Evolutionary conservation across 2,113 vertebrate species (phyloP).

Genomic region (Bucco capensis): DNA sequence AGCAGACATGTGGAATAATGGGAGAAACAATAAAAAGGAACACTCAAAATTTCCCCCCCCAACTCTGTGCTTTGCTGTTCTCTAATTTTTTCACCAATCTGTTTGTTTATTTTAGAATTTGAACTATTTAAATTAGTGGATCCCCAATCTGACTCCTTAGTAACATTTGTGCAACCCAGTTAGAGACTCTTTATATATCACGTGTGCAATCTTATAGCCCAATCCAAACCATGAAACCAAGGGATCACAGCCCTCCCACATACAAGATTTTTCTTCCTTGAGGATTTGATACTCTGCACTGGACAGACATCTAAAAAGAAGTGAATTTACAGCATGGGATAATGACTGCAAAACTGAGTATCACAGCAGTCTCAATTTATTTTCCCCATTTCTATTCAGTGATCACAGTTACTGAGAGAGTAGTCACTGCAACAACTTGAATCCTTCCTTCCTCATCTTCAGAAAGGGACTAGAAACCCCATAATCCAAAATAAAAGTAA

Average conservation of each 20-base stretch:
- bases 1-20: not conserved
- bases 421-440: not conserved
- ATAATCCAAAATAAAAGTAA: not conserved
- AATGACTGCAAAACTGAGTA: not conserved
- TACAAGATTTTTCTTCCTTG: not conserved
- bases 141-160: not conserved
- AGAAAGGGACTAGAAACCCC: not conserved
- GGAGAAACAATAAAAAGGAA: rapidly evolving
- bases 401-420: not conserved
- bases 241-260: not conserved
- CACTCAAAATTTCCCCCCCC: not conserved
- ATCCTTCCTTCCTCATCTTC: not conserved
- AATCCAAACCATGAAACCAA: not conserved
- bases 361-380: not conserved
- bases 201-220: not conserved
- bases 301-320: not conserved
- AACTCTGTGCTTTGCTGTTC: not conserved
- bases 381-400: not conserved
- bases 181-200: not conserved
- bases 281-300: not conserved
- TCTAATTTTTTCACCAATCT: not conserved
- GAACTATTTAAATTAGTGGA: not conserved
- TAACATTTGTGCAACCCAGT: not conserved
- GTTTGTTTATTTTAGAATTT: not conserved
- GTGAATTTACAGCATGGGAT: not conserved